Evolutionary conservation across 2,113 vertebrate species (phyloP).

Genomic region (Sitta europaea): DNA sequence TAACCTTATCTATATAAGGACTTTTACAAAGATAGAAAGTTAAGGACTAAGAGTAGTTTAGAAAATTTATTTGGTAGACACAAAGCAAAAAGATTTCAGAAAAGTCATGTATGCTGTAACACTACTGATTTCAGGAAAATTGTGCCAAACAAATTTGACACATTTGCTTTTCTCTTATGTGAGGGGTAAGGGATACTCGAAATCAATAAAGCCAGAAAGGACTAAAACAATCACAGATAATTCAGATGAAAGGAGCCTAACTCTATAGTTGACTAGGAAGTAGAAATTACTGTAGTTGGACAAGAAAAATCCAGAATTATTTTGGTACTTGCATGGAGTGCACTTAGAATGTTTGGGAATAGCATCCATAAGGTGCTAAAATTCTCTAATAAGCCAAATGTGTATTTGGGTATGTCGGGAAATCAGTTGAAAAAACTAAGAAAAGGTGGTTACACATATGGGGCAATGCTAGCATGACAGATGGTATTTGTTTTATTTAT

Average conservation of each 20-base stretch:
- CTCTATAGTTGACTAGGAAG: not conserved
- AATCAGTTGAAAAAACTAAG: conserved; percentile 11
- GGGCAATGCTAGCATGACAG: conserved; percentile 27
- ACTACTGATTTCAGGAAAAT: not conserved
- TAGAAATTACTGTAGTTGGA: not conserved
- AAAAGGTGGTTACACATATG: conserved; percentile 40
- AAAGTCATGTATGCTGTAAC: not conserved
- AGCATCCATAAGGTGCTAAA: conserved; percentile 24
- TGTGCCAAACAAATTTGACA: not conserved
- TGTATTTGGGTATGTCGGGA: not conserved
- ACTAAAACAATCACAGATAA: not conserved
- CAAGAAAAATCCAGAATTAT: not conserved
- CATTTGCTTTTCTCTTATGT: not conserved
- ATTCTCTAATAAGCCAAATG: conserved; percentile 32
- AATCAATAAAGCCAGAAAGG: not conserved
- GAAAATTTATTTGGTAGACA: not conserved
- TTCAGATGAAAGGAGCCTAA: not conserved
- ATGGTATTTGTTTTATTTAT: conserved; percentile 61
- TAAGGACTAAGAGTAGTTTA: not conserved
- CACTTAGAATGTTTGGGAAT: not conserved
- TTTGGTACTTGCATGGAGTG: not conserved
- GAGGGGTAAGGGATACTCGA: not conserved
- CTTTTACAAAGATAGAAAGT: not conserved
- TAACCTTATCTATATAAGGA: not conserved
- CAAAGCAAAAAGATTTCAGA: not conserved